Evolutionary conservation across 2,113 vertebrate species (phyloP), one percentile per base, ranked within the genome.

Genomic region (Triplophysa rosa): DNA sequence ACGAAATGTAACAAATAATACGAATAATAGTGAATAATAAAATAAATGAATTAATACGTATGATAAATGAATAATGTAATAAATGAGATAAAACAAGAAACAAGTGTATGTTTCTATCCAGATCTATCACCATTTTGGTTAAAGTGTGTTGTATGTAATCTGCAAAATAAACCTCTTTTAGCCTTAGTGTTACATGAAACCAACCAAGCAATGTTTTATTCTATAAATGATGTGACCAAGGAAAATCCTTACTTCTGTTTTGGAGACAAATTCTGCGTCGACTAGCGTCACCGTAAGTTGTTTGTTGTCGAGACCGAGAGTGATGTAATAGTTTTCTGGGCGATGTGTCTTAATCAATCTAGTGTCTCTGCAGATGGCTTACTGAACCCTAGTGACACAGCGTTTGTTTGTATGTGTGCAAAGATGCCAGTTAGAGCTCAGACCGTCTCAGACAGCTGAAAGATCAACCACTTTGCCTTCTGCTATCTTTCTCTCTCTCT

Each of bases 381-480:
- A 59, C 49, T 73, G 70, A 80, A 58, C 69, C 37, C 62, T 67
- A 42, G 58, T 66, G 62, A 80, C 67, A 33, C 21, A 0, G 16
- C 19, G 19, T 78, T 21, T 78, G 9, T 45, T 52, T 69, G 77
- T 37, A 21, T n/a, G 56, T 52, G 42, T 19, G 54, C 65, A 77
- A 14, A 59, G 42, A 76, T 0, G 17, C 24, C 61, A 76, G 67
- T 67, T 84, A 80, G 58, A 58, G 12, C 26, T 72, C 65, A 52
- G 71, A 66, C 49, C 66, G 68, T 29, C 26, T 71, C 64, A 52
- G 71, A 65, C 49, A 71, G 68, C 42, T 80, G 72, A 65, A 64
- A 66, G 70, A 84, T 76, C 78, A 64, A 81, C 80, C 62, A 61
- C 65, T 75, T 81, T 75, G 79, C 76, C 64, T 78, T 14, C 65